Percentiles rank a stretch among this genome's conserved stretches.
Conservation (phyloP, 2,888 invertebrate species). For the Pardosa pseudoannulata region DNA sequence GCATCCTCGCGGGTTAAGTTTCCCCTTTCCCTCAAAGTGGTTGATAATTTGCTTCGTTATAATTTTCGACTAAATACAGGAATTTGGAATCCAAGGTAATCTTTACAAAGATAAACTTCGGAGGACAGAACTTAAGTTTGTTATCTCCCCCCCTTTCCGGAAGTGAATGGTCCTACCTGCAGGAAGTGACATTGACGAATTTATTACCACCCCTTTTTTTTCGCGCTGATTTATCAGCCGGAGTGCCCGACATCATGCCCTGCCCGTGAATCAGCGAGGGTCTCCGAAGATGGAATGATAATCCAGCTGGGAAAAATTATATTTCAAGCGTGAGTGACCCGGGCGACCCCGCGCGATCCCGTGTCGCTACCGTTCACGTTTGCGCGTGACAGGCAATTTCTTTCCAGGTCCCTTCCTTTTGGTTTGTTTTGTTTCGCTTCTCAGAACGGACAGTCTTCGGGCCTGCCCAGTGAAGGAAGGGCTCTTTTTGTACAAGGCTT, state of each 20-base stretch:
- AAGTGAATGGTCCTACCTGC: neutral
- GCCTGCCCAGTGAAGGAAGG: neutral
- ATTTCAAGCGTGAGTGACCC: neutral
- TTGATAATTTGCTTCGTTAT: too few species aligned
- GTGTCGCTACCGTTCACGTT: slow-evolving; percentile 14
- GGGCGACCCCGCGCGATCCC: neutral
- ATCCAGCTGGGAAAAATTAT: slow-evolving; percentile 3
- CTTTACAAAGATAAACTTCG: too few species aligned
- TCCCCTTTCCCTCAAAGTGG: too few species aligned
- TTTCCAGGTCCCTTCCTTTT: neutral
- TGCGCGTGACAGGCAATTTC: neutral
- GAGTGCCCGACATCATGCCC: neutral
- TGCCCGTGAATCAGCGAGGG: neutral
- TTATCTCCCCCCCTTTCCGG: neutral
- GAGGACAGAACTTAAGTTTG: too few species aligned
- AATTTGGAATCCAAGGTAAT: too few species aligned
- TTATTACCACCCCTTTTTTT: neutral
- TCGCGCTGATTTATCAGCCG: too few species aligned
- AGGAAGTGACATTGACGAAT: neutral
- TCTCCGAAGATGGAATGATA: neutral
- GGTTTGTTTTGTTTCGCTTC: too few species aligned
- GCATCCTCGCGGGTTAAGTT: too few species aligned
- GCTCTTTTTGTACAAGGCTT: neutral
- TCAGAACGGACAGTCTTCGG: neutral
- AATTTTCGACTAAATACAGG: too few species aligned